Conservation (phyloP, 2,888 invertebrate species). For the Diaprepes abbreviatus region DNA sequence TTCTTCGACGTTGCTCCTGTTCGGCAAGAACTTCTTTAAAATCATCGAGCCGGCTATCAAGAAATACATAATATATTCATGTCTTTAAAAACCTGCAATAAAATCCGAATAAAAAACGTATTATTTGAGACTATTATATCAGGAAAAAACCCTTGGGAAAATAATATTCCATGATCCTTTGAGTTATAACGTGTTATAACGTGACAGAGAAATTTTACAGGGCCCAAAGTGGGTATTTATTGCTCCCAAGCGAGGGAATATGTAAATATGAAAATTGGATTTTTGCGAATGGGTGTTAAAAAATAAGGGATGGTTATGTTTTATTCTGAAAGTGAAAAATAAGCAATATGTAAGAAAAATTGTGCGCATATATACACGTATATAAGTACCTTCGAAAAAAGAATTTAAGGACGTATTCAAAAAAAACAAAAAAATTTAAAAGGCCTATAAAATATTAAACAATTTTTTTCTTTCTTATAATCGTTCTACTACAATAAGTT, state of each 20-base stretch:
- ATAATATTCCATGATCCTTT: slow-evolving; percentile 15
- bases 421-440: no score
- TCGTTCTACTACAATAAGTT: no score
- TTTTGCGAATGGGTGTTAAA: slow-evolving; percentile 3
- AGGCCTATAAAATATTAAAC: no score
- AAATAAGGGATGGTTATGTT: background rate
- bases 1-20: no score
- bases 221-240: slow-evolving; percentile 13
- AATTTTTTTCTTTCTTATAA: no score
- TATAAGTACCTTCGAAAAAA: no score
- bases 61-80: no score
- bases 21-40: no score
- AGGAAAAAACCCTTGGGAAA: background rate
- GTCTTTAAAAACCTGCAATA: background rate
- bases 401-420: no score
- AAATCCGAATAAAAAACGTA: slow-evolving; percentile 1
- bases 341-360: background rate
- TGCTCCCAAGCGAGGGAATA: slow-evolving; percentile 12
- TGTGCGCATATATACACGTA: no score
- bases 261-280: slow-evolving; percentile 15
- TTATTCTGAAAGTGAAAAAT: background rate
- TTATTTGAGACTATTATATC: background rate
- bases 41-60: no score
- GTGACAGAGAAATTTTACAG: slow-evolving; percentile 13
- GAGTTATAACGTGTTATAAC: slow-evolving; percentile 14